Base-by-base conservation (phyloP, 2,797 vertebrate genomes). In the Huso huso region DNA sequence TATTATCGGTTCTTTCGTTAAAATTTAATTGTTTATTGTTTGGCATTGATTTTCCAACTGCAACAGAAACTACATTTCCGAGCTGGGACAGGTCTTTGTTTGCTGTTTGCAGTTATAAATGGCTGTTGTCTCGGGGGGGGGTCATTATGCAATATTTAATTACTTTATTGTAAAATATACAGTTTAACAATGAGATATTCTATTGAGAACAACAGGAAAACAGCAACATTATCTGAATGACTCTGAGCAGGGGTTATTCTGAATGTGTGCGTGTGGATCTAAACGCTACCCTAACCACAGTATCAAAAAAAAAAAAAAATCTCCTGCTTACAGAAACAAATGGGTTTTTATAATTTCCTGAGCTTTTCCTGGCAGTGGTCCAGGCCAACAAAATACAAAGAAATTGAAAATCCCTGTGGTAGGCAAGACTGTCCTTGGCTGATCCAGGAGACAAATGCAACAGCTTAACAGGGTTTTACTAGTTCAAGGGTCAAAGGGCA, bases 211-310 rank as follows among this genome's bases (percentile, higher is more conserved):
- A 64, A 62, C 51, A 65, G 66, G 55, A 66, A 64, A 37, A 51
- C 64, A 15, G 52, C 66, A 68, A 61, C 66, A 70, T 72, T 74
- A 70, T 74, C 66, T 71, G 61, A 67, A 73, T 64, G 71, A 68
- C 65, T 74, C 72, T 74, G 72, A 76, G 73, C 73, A 68, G 74
- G 72, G 68, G 68, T 78, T 75, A 77, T 78, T 80, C 69, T 77
- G 78, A 79, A 84, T 81, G 83, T 81, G 72, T 72, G 78, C 79
- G 83, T 81, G 83, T 81, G 73, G 72, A 52, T 73, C 69, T 62
- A 58, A 69, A 74, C 77, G 70, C 69, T 69, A 76, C 72, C 62
- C 51, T 9, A 58, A 59, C 53, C 65, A 66, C 49, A 55, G 11
- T 48, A n/a, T 48, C 48, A 8, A 66, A 51, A 64, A n/a, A 58